A percentile compares a stretch with the other conserved stretches of the same genome.
phyloP scores from a whole-genome alignment of 1,140 invertebrate genomes.

The Lutraria rhynchaena region DNA sequence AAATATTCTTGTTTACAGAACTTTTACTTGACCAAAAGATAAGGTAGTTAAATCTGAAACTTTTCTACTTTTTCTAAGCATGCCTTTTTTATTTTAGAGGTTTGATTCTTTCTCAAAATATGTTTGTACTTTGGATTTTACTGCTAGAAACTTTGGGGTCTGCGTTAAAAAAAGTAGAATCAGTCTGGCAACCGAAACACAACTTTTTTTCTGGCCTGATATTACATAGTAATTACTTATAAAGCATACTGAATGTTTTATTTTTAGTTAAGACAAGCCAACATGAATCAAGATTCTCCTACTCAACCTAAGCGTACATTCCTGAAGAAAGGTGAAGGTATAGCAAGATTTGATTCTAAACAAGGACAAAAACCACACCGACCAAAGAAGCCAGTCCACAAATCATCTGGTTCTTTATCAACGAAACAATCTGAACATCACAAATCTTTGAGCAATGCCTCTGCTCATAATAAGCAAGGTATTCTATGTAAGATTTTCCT shows the following conservation, averaged over 20 bases:
- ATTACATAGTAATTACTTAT: background rate
- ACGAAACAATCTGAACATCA: too few relatives aligned
- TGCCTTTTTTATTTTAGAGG: too few relatives aligned
- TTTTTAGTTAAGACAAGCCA: slow-evolving; percentile 26
- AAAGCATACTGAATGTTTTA: background rate
- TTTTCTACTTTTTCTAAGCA: too few relatives aligned
- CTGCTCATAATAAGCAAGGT: too few relatives aligned
- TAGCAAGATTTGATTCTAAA: slow-evolving; percentile 71
- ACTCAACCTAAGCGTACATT: slow-evolving; percentile 71
- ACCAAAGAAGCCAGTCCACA: slow-evolving; percentile 29
- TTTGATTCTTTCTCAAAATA: too few relatives aligned
- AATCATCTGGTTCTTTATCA: background rate
- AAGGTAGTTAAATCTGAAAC: too few relatives aligned
- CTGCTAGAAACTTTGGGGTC: too few relatives aligned
- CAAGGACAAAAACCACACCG: slow-evolving; percentile 9
- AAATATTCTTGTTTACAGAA: too few relatives aligned
- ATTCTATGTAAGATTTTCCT: too few relatives aligned
- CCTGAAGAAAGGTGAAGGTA: slow-evolving; percentile 76
- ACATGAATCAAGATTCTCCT: slow-evolving; percentile 53
- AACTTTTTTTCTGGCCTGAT: background rate
- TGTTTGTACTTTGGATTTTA: too few relatives aligned
- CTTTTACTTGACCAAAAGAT: too few relatives aligned
- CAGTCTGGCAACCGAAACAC: background rate
- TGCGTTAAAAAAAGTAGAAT: background rate
- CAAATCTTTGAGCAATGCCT: too few relatives aligned